Percentiles rank a stretch among this genome's conserved stretches.
Evolutionary conservation across 1,140 invertebrate genomes (phyloP).

Genomic region (Philotrypesis tridentata): DNA sequence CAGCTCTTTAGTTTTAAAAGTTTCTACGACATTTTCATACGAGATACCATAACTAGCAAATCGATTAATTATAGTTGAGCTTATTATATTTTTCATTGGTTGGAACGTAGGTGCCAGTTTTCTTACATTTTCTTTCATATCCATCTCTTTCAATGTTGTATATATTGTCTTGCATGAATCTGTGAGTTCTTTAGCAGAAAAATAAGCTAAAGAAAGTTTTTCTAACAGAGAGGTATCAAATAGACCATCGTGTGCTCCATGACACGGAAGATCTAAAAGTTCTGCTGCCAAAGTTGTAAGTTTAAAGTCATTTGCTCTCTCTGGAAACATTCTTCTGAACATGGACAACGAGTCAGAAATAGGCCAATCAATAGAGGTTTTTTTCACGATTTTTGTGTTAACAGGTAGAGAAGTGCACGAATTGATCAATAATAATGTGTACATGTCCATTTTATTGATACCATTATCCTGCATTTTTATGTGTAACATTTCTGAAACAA

Average conservation of each 20-base stretch:
- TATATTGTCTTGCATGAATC: not conserved
- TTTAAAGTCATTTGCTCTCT: not conserved
- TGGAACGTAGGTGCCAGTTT: not conserved
- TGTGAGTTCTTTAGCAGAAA: not conserved
- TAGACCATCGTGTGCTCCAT: conserved; percentile 15
- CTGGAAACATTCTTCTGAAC: conserved; percentile 14
- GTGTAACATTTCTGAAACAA: too few species aligned
- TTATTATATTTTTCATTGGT: not conserved
- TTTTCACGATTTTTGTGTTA: too few species aligned
- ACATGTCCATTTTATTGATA: too few species aligned
- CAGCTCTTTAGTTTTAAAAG: not conserved
- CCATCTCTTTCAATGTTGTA: not conserved
- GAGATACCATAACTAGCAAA: too few species aligned
- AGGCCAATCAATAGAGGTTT: too few species aligned
- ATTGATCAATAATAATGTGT: too few species aligned
- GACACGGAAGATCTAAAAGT: not conserved
- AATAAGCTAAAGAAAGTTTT: conserved; percentile 4
- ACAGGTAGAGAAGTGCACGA: too few species aligned
- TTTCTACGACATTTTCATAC: not conserved
- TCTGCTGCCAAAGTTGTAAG: not conserved
- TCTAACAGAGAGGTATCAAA: conserved; percentile 12
- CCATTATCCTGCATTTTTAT: too few species aligned
- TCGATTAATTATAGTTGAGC: not conserved
- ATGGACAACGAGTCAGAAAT: not conserved
- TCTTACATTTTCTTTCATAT: not conserved